Conservation (phyloP, 2,888 invertebrate species). For the Theodoxus fluviatilis region DNA sequence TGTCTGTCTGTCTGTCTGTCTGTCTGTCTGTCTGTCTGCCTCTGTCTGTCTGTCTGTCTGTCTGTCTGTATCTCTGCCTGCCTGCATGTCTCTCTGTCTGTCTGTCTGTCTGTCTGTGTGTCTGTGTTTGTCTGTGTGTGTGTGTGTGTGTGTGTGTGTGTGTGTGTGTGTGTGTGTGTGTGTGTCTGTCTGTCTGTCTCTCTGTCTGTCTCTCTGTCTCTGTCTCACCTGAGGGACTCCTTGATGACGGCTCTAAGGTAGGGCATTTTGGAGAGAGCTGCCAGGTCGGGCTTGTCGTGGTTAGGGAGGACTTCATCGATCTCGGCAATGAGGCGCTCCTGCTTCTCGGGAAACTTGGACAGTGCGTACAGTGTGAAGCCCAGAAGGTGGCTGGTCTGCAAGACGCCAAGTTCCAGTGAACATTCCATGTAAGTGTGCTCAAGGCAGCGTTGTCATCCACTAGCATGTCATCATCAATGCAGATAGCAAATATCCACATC, state of each 20-base stretch:
- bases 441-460: too few species aligned
- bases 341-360: conserved; percentile 40
- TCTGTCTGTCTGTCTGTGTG: too few species aligned
- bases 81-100: too few species aligned
- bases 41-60: too few species aligned
- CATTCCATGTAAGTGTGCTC: not conserved
- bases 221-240: conserved; percentile 49
- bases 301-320: conserved; percentile 33
- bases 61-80: too few species aligned
- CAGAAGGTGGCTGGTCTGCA: conserved; percentile 48
- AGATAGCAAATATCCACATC: too few species aligned
- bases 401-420: not conserved
- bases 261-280: conserved; percentile 36
- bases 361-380: conserved; percentile 47
- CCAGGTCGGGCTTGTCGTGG: conserved; percentile 29
- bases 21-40: too few species aligned
- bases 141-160: too few species aligned
- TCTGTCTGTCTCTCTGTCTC: not conserved
- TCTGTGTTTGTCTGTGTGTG: too few species aligned
- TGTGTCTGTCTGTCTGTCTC: not conserved
- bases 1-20: too few species aligned
- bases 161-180: conserved; percentile 15
- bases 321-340: conserved; percentile 41
- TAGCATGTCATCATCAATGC: too few species aligned
- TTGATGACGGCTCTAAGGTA: conserved; percentile 51